Evolutionary conservation across 2,113 vertebrate species (phyloP).

Genomic region (Ailurus styani): DNA sequence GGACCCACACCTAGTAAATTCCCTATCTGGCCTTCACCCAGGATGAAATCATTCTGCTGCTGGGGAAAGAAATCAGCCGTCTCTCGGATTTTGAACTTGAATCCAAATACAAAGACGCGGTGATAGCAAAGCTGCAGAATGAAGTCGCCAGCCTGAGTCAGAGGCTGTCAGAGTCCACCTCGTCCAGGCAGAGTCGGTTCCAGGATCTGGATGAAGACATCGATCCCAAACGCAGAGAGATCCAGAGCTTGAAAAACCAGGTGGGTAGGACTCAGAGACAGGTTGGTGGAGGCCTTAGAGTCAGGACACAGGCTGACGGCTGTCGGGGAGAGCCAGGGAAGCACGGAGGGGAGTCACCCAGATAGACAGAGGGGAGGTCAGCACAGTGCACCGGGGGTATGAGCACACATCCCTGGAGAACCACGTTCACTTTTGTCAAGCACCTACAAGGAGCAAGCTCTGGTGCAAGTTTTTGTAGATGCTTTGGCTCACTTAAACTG

Average conservation of each 20-base stretch:
- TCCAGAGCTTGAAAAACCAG: slow-evolving; percentile 82
- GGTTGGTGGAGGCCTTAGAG: accelerated
- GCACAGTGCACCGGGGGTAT: accelerated
- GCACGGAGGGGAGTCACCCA: no score
- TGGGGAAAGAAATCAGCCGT: slow-evolving; percentile 69
- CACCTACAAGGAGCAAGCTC: not conserved
- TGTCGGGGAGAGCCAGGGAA: not conserved
- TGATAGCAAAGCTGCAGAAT: slow-evolving; percentile 76
- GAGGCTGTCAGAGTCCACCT: slow-evolving; percentile 40
- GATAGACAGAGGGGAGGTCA: not conserved
- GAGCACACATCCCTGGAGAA: not conserved
- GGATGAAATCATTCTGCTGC: slow-evolving; percentile 76
- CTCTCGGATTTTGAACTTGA: slow-evolving; percentile 73
- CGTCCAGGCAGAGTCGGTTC: slow-evolving; percentile 23
- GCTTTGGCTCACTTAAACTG: no score
- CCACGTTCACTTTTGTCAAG: not conserved
- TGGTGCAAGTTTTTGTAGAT: not conserved
- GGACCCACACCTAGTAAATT: not conserved
- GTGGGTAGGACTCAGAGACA: slow-evolving; percentile 72
- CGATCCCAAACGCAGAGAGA: slow-evolving; percentile 78
- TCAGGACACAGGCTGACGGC: accelerated
- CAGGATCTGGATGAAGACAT: slow-evolving; percentile 66
- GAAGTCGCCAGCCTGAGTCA: slow-evolving; percentile 76
- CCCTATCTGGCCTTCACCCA: slow-evolving; percentile 26
- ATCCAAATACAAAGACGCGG: slow-evolving; percentile 73